Evolutionary conservation across 2,113 vertebrate species (phyloP).

Genomic region (Ciconia maguari): DNA sequence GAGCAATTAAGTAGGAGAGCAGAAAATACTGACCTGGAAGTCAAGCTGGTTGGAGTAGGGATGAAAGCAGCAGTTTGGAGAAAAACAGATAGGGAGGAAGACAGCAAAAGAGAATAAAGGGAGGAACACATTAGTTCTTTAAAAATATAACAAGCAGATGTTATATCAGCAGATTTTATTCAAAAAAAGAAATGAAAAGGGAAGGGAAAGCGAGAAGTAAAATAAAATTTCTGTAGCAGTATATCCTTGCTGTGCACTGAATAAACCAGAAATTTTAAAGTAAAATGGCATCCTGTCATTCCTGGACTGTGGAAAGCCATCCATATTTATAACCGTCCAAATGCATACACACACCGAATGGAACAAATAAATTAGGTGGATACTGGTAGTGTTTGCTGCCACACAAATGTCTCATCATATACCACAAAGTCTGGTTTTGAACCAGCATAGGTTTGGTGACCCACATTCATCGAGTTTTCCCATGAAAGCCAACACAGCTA

Average conservation of each 20-base stretch:
- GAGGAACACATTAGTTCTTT: conserved; percentile 75
- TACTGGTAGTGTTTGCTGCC: not conserved
- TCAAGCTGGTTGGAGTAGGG: conserved; percentile 86
- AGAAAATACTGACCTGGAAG: conserved; percentile 86
- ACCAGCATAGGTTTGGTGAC: not conserved
- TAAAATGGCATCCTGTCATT: not conserved
- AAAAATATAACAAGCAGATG: conserved; percentile 71
- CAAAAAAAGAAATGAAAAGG: not conserved
- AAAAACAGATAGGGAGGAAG: conserved; percentile 70
- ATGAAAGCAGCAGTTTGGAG: conserved; percentile 76
- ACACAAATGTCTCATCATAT: not conserved
- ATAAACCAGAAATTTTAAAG: not conserved
- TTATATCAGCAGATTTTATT: conserved; percentile 61
- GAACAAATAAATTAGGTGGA: conserved; percentile 5
- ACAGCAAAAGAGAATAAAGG: conserved; percentile 77
- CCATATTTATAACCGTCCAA: not conserved
- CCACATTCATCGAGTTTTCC: not conserved
- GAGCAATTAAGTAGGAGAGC: conserved; percentile 50
- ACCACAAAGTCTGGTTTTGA: not conserved
- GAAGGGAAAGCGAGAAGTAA: conserved; percentile 13
- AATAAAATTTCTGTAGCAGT: not conserved
- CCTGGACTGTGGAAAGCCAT: not conserved
- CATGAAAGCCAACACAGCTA: not conserved
- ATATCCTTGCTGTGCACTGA: not conserved
- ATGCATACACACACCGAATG: not conserved